Percentiles rank a stretch among this genome's conserved stretches.
phyloP scores from a whole-genome alignment of 2,113 vertebrate species.

The Sapajus apella region DNA sequence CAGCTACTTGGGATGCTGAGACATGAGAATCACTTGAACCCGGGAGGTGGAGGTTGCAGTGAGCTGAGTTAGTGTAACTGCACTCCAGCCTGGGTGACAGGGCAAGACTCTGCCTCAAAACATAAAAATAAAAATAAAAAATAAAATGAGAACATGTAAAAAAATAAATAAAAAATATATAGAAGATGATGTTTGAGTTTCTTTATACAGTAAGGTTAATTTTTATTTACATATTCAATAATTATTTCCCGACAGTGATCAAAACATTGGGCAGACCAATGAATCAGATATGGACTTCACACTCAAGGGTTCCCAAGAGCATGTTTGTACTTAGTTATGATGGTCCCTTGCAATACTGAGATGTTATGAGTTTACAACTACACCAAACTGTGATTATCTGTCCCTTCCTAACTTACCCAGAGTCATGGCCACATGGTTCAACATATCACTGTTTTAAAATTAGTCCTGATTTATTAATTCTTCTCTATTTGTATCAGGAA shows the following conservation, averaged over 20 bases:
- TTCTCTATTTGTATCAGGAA: background rate
- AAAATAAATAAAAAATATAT: too few relatives aligned
- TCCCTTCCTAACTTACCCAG: background rate
- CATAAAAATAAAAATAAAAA: too few relatives aligned
- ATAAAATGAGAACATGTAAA: too few relatives aligned
- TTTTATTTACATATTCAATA: background rate
- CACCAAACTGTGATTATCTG: background rate
- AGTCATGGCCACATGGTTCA: background rate
- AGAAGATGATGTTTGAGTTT: background rate
- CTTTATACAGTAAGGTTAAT: background rate
- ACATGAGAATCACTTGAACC: too few relatives aligned
- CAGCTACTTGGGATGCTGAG: too few relatives aligned
- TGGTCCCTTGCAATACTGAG: background rate
- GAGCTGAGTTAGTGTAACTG: too few relatives aligned
- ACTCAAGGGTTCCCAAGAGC: background rate
- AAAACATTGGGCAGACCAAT: background rate
- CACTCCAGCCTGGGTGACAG: too few relatives aligned
- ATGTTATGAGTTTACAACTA: background rate
- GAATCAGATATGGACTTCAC: background rate
- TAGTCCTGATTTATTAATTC: background rate
- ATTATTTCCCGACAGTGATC: background rate
- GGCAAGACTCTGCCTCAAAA: too few relatives aligned
- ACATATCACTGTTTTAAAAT: background rate
- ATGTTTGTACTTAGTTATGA: accelerated
- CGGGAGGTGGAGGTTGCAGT: too few relatives aligned